These are phyloP conservation scores for Papilio xuthus DNA, from an alignment of 1,140 invertebrate genomes.

Conservation along the genomic window DNA sequence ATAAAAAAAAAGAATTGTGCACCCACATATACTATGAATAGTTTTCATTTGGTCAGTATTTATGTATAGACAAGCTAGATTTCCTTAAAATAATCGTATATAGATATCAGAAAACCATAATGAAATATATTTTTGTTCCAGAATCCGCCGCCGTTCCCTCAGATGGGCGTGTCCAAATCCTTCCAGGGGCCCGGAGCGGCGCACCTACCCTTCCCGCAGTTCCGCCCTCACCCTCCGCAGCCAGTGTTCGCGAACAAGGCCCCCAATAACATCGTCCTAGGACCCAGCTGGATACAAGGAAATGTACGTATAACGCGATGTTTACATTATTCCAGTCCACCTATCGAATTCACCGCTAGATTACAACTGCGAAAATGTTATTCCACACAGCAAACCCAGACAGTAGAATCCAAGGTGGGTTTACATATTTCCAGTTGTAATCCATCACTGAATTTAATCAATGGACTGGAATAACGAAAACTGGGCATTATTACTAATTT, in stretches of 20 bases:
- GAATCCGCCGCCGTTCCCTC: constrained; percentile 51
- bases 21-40: too few relatives aligned
- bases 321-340: too few relatives aligned
- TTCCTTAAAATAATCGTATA: too few relatives aligned
- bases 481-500: background rate
- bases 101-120: background rate
- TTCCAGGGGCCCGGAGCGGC: constrained; percentile 50
- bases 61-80: too few relatives aligned
- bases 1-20: too few relatives aligned
- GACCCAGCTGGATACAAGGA: constrained; percentile 44
- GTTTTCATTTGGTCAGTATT: too few relatives aligned
- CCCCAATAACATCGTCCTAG: constrained; percentile 46
- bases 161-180: constrained; percentile 50
- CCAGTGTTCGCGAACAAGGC: constrained; percentile 43
- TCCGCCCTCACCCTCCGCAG: constrained; percentile 46
- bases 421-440: background rate
- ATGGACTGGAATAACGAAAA: background rate
- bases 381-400: too few relatives aligned
- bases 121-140: constrained; percentile 37
- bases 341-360: too few relatives aligned
- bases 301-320: background rate
- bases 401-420: too few relatives aligned
- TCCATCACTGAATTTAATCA: too few relatives aligned
- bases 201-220: constrained; percentile 55
- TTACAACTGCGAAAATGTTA: too few relatives aligned